phyloP scores from a whole-genome alignment of 1,140 invertebrate genomes.

The Drosophila tani region DNA sequence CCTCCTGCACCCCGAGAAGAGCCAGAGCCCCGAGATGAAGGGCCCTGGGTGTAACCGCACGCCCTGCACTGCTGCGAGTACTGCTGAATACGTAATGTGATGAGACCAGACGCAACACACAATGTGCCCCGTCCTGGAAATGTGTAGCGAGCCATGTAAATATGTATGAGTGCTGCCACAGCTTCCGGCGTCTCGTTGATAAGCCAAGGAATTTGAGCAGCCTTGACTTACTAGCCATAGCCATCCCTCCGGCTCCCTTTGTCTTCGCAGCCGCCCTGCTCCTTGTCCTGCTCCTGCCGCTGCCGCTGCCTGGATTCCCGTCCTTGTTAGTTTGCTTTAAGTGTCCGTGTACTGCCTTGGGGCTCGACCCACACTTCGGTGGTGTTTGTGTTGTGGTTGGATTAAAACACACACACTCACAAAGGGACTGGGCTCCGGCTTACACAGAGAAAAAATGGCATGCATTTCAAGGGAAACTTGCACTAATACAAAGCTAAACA shows the following conservation, averaged over 20 bases:
- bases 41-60: constrained; percentile 19
- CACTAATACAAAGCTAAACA: not conserved
- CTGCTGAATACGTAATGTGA: constrained; percentile 76
- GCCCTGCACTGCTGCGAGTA: constrained; percentile 23
- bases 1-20: not conserved
- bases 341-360: constrained; percentile 64
- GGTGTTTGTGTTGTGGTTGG: constrained; percentile 64
- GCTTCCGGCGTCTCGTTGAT: constrained; percentile 77
- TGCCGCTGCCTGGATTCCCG: not conserved
- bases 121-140: constrained; percentile 39
- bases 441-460: not conserved
- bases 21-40: constrained; percentile 1
- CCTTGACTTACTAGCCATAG: constrained; percentile 55
- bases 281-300: not conserved
- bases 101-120: constrained; percentile 60
- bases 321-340: constrained; percentile 76
- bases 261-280: not conserved
- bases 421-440: not conserved
- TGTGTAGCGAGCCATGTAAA: constrained; percentile 69
- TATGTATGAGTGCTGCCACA: constrained; percentile 78
- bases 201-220: constrained; percentile 78
- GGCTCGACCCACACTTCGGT: constrained; percentile 40
- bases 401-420: constrained; percentile 46
- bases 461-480: not conserved
- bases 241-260: constrained; percentile 18